phyloP scores from a whole-genome alignment of 2,113 vertebrate genomes.

The Mastomys natalensis region DNA sequence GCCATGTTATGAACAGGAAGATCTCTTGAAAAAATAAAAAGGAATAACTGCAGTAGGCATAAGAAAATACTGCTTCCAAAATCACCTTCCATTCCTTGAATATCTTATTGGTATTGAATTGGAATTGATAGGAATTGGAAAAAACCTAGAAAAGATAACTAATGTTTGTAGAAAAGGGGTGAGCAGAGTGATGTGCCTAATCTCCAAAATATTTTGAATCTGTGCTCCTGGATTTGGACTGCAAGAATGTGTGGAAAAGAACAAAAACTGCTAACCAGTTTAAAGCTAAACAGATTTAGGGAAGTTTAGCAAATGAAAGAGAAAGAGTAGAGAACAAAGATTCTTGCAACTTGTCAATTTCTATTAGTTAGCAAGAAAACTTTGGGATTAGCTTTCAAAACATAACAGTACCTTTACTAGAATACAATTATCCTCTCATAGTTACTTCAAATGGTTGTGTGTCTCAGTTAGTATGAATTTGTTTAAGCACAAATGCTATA shows the following conservation, averaged over 20 bases:
- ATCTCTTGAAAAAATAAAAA: neutral
- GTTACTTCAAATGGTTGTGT: neutral
- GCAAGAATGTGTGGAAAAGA: neutral
- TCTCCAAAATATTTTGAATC: neutral
- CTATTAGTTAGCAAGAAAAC: neutral
- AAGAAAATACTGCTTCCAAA: neutral
- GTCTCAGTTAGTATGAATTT: neutral
- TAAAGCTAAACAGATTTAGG: neutral
- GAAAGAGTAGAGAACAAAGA: neutral
- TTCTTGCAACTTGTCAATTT: neutral
- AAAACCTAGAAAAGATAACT: neutral
- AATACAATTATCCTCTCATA: neutral
- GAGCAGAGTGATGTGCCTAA: neutral
- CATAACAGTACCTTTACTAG: neutral
- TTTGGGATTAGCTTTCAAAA: constrained; percentile 1
- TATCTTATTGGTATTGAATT: too few species aligned
- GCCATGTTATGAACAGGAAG: neutral
- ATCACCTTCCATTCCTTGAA: too few species aligned
- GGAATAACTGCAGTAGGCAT: neutral
- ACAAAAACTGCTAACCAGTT: neutral
- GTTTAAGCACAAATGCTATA: too few species aligned
- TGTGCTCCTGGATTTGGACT: rapidly evolving
- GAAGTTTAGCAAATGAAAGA: neutral
- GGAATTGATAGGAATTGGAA: too few species aligned
- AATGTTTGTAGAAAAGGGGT: neutral